phyloP scores from a whole-genome alignment of 2,888 invertebrate genomes.

The Trachelus iudaicus region DNA sequence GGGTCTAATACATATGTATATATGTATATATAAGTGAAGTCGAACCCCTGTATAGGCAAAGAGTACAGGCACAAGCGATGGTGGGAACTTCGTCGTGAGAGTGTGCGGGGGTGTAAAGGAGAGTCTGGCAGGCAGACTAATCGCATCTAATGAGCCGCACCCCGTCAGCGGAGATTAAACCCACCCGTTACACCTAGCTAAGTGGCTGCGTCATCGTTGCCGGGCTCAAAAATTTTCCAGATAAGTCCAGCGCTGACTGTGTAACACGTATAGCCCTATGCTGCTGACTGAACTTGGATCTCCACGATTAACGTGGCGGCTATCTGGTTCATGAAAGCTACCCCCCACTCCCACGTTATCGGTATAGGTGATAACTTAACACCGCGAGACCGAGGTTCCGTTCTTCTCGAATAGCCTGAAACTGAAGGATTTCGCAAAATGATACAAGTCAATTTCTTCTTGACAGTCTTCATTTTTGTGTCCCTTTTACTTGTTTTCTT shows the following conservation, averaged over 20 bases:
- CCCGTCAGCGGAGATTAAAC: constrained; percentile 49
- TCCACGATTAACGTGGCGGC: neutral
- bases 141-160: constrained; percentile 56
- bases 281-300: neutral
- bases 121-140: constrained; percentile 46
- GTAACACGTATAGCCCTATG: neutral
- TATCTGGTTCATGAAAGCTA: neutral
- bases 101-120: constrained; percentile 31
- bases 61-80: constrained; percentile 7
- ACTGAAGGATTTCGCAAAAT: neutral
- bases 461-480: neutral
- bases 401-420: neutral
- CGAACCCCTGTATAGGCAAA: neutral
- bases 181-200: constrained; percentile 26
- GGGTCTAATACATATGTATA: neutral
- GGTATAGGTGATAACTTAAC: neutral
- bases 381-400: neutral
- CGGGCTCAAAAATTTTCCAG: constrained; percentile 19
- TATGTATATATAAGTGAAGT: constrained; percentile 4
- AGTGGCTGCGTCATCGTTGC: constrained; percentile 23
- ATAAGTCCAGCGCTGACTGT: constrained; percentile 1
- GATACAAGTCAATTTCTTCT: neutral
- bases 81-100: constrained; percentile 12
- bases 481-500: neutral
- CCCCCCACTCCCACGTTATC: neutral